Conservation (phyloP, 2,113 vertebrate species). For the Cavia porcellus region DNA sequence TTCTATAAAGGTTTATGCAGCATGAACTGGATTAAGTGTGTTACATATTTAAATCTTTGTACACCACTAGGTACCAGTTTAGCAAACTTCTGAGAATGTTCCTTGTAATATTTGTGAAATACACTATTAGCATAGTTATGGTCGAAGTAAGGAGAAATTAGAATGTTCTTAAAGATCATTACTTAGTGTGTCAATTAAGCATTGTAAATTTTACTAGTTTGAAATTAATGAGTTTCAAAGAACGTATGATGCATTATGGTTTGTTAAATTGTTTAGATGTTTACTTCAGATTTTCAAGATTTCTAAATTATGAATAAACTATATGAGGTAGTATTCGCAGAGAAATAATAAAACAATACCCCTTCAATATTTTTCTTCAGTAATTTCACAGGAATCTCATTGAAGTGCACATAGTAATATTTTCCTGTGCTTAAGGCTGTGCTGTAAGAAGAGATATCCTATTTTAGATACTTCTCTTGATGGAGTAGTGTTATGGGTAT, state of each 20-base stretch:
- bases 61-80: background rate
- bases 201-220: background rate
- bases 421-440: background rate
- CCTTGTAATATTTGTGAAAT: background rate
- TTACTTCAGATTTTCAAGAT: conserved; percentile 50
- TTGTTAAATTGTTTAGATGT: conserved; percentile 26
- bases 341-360: background rate
- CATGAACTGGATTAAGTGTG: conserved; percentile 24
- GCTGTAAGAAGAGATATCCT: background rate
- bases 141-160: background rate
- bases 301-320: conserved; percentile 31
- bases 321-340: background rate
- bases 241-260: background rate
- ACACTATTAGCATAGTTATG: background rate
- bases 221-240: conserved; percentile 24
- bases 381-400: background rate
- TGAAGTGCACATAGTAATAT: background rate
- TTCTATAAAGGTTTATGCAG: background rate
- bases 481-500: background rate
- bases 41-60: conserved; percentile 38
- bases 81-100: background rate
- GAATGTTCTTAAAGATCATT: background rate
- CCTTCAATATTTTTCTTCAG: background rate
- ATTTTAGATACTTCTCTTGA: conserved; percentile 4
- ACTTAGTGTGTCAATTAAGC: background rate